Base-by-base conservation (phyloP, 1,140 invertebrate species). In the Drosophila erecta region DNA sequence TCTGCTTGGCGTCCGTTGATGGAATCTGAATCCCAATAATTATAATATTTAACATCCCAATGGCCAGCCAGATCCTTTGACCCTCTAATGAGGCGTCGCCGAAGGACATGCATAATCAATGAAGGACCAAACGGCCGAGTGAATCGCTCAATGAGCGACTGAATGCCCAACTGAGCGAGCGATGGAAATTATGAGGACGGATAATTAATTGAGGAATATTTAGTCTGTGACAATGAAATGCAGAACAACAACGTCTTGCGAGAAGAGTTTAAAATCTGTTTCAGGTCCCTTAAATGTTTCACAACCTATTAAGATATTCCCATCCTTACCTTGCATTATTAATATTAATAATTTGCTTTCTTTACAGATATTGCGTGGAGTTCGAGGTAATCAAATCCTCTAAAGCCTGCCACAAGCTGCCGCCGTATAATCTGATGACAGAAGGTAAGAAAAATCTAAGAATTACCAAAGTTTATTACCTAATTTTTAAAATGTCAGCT, bases 331-430 rank as follows among this genome's bases (percentile, higher is more conserved):
- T 30, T 10, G 27, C 8, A 30, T 10, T 3, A 30, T 10, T 27
- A 11, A 3, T 27, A 11, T n/a, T 22, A 43, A 14, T 10, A 15
- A 33, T 4, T 22, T 8, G 10, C 7, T 22, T 22, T 20, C 3
- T 10, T 71, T 95, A 24, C 94, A 97, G 96, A 86, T 97, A 97
- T 90, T 97, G 96, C 87, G 95, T 97, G 4, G 95, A 96, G 79
- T 97, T 96, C 79, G 95, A 96, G 92, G 95, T 97, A 14, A 93
- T 95, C 41, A 97, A 97, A 92, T 95, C 96, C 4, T 95, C 96
- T 4, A 96, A 96, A 77, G 95, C 95, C 3, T 97, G 96, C 86
- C 95, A 95, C 85, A 95, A 95, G 73, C 94, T 96, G 86, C 93
- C 94, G 7, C 94, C 94, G 20, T 96, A 96, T 80, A 94, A 94